Conservation (phyloP, 2,888 invertebrate genomes). For the Lochmaea crataegi region DNA sequence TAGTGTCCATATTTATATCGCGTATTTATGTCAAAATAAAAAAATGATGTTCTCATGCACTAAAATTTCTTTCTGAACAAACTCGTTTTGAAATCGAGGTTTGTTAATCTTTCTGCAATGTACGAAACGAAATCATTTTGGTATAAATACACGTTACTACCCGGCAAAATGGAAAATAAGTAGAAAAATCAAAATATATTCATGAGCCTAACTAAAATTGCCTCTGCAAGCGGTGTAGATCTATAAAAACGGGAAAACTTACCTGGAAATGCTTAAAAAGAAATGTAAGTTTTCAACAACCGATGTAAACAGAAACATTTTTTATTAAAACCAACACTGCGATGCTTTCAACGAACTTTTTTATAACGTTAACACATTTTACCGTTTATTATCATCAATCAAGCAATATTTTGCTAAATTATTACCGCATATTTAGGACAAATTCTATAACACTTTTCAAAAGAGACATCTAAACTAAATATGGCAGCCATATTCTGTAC, state of each 20-base stretch:
- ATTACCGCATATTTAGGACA: slow-evolving; percentile 60
- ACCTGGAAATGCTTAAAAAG: slow-evolving; percentile 73
- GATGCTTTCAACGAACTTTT: slow-evolving; percentile 62
- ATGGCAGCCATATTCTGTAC: slow-evolving; percentile 88
- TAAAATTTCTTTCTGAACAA: not conserved
- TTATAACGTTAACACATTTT: slow-evolving; percentile 64
- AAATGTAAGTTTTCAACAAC: slow-evolving; percentile 73
- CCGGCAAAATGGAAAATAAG: slow-evolving; percentile 1
- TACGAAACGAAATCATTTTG: not conserved
- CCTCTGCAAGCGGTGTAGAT: not conserved
- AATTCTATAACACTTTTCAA: slow-evolving; percentile 69
- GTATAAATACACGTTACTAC: not conserved
- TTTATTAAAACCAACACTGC: slow-evolving; percentile 63
- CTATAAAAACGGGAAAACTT: slow-evolving; percentile 49
- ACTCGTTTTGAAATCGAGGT: not conserved
- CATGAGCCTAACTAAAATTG: not conserved
- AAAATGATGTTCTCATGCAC: not conserved
- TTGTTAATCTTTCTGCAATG: not conserved
- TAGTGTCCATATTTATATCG: slow-evolving; percentile 25
- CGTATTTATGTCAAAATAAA: slow-evolving; percentile 29
- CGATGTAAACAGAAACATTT: slow-evolving; percentile 84
- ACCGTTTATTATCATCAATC: slow-evolving; percentile 62
- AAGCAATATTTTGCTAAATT: slow-evolving; percentile 60
- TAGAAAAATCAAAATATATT: not conserved
- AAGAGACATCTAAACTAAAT: slow-evolving; percentile 86